phyloP scores from a whole-genome alignment of 2,797 vertebrate species.

The Tamandua tetradactyla region DNA sequence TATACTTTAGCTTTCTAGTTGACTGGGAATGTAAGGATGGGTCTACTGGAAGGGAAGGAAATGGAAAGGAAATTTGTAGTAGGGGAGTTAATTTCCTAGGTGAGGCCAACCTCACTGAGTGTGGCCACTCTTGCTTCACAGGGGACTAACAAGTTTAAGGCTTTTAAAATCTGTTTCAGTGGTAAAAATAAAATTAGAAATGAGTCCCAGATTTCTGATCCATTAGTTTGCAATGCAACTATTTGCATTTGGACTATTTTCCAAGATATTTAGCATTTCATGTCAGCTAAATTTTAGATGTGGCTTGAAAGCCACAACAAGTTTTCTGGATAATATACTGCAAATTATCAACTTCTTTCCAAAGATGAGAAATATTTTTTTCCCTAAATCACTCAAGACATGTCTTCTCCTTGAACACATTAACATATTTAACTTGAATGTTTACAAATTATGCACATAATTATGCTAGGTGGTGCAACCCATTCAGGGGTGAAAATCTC shows the following conservation, averaged over 20 bases:
- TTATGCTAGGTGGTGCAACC: no score
- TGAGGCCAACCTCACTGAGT: not conserved
- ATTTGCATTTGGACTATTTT: no score
- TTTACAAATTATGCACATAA: not conserved
- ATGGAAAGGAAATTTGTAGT: not conserved
- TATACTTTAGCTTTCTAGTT: slow-evolving; percentile 45
- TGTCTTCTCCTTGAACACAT: not conserved
- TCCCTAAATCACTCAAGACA: not conserved
- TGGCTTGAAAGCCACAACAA: not conserved
- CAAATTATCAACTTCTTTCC: slow-evolving; percentile 29
- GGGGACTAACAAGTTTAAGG: not conserved
- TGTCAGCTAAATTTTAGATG: not conserved
- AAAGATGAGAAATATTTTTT: slow-evolving; percentile 13
- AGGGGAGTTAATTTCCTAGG: not conserved
- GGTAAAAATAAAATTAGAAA: not conserved
- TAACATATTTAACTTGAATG: slow-evolving; percentile 27
- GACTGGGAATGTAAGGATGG: not conserved
- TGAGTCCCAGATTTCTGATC: not conserved
- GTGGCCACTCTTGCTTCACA: not conserved
- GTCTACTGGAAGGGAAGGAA: not conserved
- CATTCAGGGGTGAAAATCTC: no score
- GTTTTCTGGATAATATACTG: not conserved
- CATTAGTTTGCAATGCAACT: not conserved
- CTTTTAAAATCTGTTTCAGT: not conserved
- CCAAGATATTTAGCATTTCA: not conserved